Base-by-base conservation (phyloP, 2,888 invertebrate genomes). In the Yponomeuta sedellus region DNA sequence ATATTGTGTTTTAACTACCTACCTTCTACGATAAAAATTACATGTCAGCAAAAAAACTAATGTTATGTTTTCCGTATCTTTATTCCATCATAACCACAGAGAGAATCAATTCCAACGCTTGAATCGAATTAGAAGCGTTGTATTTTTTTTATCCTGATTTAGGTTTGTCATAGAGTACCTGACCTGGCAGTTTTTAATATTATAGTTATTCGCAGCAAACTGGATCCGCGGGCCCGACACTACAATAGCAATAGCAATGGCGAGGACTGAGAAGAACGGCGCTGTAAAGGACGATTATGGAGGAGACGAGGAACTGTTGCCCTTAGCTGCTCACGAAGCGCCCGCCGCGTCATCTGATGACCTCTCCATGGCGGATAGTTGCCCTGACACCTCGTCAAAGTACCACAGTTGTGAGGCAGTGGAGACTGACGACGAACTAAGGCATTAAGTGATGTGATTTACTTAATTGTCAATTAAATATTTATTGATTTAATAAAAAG, bases 341-440 rank as follows among this genome's bases (percentile, higher is more conserved):
- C 88, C 87, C 1, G 85, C 88, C 0, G 90, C 88, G 1, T 95
- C 95, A 0, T 93, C 85, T 5, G 95, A 95, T 69, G 94, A 95
- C 72, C 82, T 94, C 19, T 94, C 94, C 0, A 91, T 92, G 8
- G 94, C 94, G 0, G 95, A 95, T 75, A 94, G 94, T 74, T 95
- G 94, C 91, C 89, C 94, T 22, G 95, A 95, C 73, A 94, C 94
- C 0, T 95, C 94, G 67, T 95, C 95, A 56, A 95, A 95, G 75
- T 95, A 95, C 77, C 95, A 95, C 77, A 95, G 95, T 77, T 95
- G 95, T 73, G 95, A 95, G 82, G 92, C 95, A 16, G 94, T 95
- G 0, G 95, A 95, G 71, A 93, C 92, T 68, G 92, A 93, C 70
- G 92, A 92, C 67, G 91, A 92, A 71, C 73, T 91, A 8, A 77